Conservation (phyloP, 2,888 invertebrate genomes). For the Notocelia uddmanniana region DNA sequence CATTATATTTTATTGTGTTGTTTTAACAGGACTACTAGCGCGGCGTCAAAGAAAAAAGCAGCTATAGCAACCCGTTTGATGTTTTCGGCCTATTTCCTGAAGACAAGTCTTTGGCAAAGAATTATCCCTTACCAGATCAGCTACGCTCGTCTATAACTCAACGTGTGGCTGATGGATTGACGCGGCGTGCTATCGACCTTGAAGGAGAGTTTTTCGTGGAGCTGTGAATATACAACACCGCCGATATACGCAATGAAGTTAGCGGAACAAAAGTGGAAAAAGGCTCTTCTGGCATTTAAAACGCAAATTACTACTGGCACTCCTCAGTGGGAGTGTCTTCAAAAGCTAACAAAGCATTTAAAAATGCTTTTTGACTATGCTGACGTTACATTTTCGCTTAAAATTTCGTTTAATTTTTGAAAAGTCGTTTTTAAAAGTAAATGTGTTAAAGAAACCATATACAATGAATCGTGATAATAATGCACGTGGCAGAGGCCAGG, state of each 20-base stretch:
- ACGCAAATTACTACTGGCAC: slow-evolving; percentile 5
- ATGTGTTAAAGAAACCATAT: neutral
- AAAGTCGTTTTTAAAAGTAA: too few species aligned
- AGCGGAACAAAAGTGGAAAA: neutral
- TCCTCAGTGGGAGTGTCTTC: slow-evolving; percentile 2
- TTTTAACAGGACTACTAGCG: neutral
- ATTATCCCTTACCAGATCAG: neutral
- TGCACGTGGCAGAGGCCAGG: slow-evolving; percentile 45
- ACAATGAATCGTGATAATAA: neutral
- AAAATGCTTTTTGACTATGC: slow-evolving; percentile 3
- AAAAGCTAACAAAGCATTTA: slow-evolving; percentile 1
- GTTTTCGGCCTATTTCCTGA: slow-evolving; percentile 7
- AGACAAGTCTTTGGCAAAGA: neutral
- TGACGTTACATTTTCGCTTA: neutral
- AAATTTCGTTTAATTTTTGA: too few species aligned
- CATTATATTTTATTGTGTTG: too few species aligned
- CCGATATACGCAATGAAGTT: slow-evolving; percentile 9
- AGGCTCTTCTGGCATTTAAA: slow-evolving; percentile 1
- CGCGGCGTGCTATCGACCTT: neutral
- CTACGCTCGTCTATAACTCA: neutral
- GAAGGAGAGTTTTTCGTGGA: slow-evolving; percentile 15
- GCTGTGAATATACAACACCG: slow-evolving; percentile 10
- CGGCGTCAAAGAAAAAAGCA: neutral
- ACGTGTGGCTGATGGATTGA: neutral
- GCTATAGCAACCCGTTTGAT: neutral